Percentiles rank a stretch among this genome's conserved stretches.
Conservation (phyloP, 2,888 invertebrate genomes). For the Nemapogon koenigi region DNA sequence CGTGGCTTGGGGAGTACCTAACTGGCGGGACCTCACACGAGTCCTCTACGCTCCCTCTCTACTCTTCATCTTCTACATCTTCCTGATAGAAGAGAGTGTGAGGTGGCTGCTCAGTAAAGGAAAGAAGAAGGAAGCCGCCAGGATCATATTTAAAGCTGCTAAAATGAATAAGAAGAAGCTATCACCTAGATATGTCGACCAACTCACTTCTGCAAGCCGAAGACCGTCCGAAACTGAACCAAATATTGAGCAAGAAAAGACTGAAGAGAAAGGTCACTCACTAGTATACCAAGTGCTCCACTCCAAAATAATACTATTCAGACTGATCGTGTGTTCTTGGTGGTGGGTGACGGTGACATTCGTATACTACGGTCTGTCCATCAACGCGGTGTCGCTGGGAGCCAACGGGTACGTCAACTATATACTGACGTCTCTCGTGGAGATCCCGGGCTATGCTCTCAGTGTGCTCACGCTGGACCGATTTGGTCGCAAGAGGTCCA, state of each 20-base stretch:
- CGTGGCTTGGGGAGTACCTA: constrained; percentile 67
- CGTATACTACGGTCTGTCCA: constrained; percentile 80
- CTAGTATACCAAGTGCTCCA: constrained; percentile 43
- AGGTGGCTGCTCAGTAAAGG: constrained; percentile 74
- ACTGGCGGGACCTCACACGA: constrained; percentile 70
- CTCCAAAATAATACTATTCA: constrained; percentile 55
- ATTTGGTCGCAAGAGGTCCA: constrained; percentile 63
- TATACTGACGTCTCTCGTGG: constrained; percentile 69
- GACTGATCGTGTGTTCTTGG: constrained; percentile 70
- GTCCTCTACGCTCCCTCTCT: constrained; percentile 70
- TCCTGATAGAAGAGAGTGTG: constrained; percentile 70
- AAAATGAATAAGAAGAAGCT: constrained; percentile 42
- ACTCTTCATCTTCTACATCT: constrained; percentile 67
- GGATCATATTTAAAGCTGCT: constrained; percentile 56
- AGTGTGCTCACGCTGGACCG: constrained; percentile 65
- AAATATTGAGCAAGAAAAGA: background rate
- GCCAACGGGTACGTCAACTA: constrained; percentile 82
- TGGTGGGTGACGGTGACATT: constrained; percentile 83
- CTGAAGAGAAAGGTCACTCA: constrained; percentile 16
- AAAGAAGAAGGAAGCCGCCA: constrained; percentile 53
- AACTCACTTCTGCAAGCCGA: constrained; percentile 19
- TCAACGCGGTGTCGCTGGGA: constrained; percentile 76
- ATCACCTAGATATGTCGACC: constrained; percentile 31
- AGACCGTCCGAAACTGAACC: constrained; percentile 13
- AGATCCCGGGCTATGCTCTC: constrained; percentile 68